These are phyloP conservation scores for Stomatorhinus walkeri DNA, from an alignment of 2,797 vertebrate genomes.

Conservation along the genomic window DNA sequence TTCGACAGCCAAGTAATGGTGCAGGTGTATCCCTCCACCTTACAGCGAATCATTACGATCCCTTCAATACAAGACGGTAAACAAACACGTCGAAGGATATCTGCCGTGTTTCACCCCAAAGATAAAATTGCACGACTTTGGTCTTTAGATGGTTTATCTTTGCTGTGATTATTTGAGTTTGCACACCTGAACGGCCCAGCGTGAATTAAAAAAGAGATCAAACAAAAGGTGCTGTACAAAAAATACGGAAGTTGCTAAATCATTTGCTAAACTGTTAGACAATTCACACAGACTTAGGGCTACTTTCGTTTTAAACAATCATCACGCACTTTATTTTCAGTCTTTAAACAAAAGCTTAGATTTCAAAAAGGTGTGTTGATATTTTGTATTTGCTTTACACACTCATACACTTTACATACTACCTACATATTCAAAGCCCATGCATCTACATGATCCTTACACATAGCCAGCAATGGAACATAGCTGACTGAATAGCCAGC, in stretches of 20 bases:
- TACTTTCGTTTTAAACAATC: slow-evolving; percentile 44
- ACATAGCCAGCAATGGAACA: neutral
- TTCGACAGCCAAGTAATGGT: slow-evolving; percentile 28
- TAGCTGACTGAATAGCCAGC: neutral
- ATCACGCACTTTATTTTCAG: slow-evolving; percentile 4
- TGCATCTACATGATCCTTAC: neutral
- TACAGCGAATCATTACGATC: neutral
- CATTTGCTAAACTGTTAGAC: neutral
- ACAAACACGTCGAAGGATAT: slow-evolving; percentile 32
- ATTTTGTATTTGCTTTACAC: neutral
- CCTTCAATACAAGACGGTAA: slow-evolving; percentile 13
- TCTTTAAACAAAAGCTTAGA: neutral
- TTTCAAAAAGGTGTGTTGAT: neutral
- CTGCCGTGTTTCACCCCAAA: slow-evolving; percentile 26
- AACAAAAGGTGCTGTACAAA: neutral
- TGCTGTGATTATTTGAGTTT: neutral
- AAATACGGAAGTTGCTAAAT: neutral
- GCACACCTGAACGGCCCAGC: neutral
- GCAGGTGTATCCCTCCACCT: neutral
- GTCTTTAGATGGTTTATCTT: neutral
- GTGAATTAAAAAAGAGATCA: neutral
- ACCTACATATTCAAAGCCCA: neutral
- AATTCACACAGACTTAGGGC: slow-evolving; percentile 1
- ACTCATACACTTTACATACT: neutral
- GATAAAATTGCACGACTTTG: neutral